phyloP scores from a whole-genome alignment of 2,113 vertebrate genomes.

The Xiphophorus hellerii region DNA sequence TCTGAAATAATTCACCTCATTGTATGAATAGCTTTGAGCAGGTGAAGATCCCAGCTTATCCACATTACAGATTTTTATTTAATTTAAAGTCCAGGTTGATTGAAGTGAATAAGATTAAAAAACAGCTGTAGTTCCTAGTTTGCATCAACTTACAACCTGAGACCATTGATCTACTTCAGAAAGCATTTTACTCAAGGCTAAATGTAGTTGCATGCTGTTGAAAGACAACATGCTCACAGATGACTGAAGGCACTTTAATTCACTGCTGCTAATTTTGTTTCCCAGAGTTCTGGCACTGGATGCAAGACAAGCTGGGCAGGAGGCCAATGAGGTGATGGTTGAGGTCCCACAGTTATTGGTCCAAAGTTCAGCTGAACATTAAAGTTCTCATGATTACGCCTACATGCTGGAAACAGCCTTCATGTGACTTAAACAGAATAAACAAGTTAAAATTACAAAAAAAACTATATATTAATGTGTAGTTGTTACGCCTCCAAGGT shows the following conservation, averaged over 20 bases:
- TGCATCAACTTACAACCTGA: not conserved
- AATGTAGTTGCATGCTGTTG: slow-evolving; percentile 11
- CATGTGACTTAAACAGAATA: not conserved
- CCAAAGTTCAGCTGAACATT: slow-evolving; percentile 16
- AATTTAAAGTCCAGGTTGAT: too few relatives aligned
- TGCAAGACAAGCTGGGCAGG: slow-evolving; percentile 27
- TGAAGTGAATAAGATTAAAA: too few relatives aligned
- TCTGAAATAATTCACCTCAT: too few relatives aligned
- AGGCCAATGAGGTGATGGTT: slow-evolving; percentile 11
- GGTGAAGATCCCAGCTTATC: too few relatives aligned
- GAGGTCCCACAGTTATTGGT: slow-evolving; percentile 17
- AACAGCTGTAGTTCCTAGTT: not conserved
- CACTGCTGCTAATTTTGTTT: slow-evolving; percentile 2
- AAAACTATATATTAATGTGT: too few relatives aligned
- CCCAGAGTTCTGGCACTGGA: slow-evolving; percentile 1
- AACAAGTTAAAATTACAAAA: too few relatives aligned
- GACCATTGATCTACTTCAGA: slow-evolving; percentile 18
- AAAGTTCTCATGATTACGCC: not conserved
- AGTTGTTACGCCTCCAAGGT: too few relatives aligned
- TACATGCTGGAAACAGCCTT: not conserved
- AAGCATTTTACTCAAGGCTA: slow-evolving; percentile 16
- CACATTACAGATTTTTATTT: too few relatives aligned
- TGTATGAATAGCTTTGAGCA: too few relatives aligned
- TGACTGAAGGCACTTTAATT: not conserved
- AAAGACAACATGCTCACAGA: slow-evolving; percentile 8